These are phyloP conservation scores for Griposia aprilina DNA, from an alignment of 2,888 invertebrate species.

Conservation along the genomic window DNA sequence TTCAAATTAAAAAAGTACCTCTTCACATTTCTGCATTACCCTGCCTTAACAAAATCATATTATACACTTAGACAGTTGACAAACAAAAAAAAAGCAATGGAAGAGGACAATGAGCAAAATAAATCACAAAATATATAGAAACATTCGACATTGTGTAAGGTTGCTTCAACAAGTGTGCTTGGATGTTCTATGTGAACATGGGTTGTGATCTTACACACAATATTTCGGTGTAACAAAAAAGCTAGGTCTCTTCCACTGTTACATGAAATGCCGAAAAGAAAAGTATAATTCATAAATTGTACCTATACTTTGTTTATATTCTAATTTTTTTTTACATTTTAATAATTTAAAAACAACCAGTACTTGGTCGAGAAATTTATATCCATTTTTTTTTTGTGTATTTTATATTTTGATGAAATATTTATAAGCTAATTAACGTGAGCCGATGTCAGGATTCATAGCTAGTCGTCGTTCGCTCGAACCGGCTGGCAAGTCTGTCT, in stretches of 20 bases:
- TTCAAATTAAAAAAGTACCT: conserved; percentile 88
- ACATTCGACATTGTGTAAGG: conserved; percentile 82
- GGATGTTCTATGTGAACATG: conserved; percentile 65
- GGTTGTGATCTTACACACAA: conserved; percentile 74
- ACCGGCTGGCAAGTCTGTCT: conserved; percentile 85
- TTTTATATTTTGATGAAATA: conserved; percentile 91
- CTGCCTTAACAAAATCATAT: conserved; percentile 90
- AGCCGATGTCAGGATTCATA: conserved; percentile 91
- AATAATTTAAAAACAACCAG: conserved; percentile 91
- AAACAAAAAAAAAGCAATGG: conserved; percentile 88
- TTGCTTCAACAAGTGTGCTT: conserved; percentile 76
- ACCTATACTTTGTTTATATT: conserved; percentile 90
- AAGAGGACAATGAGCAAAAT: conserved; percentile 89
- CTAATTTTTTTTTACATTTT: conserved; percentile 91
- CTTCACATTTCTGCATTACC: conserved; percentile 90
- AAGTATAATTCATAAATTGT: conserved; percentile 91
- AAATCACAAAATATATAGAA: conserved; percentile 86
- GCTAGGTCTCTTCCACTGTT: conserved; percentile 85
- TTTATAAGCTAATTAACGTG: conserved; percentile 91
- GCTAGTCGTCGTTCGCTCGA: conserved; percentile 90
- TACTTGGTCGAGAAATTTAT: conserved; percentile 90
- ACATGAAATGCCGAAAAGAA: conserved; percentile 89
- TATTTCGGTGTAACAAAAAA: conserved; percentile 80
- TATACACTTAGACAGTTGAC: conserved; percentile 88
- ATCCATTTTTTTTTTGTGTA: conserved; percentile 90